Conservation (phyloP, 64 coral and sea anemone genomes). For the Montipora capricornis region DNA sequence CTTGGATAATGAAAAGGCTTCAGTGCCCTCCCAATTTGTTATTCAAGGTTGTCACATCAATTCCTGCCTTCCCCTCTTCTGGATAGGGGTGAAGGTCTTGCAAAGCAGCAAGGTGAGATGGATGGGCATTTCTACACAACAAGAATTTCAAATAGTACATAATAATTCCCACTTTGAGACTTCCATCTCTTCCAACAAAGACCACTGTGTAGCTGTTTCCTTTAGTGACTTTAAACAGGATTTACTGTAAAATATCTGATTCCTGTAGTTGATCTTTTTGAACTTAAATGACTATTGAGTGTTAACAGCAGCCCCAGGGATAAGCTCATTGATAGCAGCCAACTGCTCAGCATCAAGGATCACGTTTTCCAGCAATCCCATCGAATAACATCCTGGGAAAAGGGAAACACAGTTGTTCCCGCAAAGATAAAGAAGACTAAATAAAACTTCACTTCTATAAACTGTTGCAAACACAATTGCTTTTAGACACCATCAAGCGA, state of each 20-base stretch:
- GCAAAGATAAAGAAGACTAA: not conserved
- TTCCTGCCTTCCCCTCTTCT: not conserved
- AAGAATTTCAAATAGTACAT: constrained; percentile 47
- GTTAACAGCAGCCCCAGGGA: constrained; percentile 62
- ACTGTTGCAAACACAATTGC: too few relatives aligned
- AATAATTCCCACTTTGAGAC: constrained; percentile 13
- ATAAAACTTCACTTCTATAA: not conserved
- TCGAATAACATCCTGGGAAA: constrained; percentile 50
- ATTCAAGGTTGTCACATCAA: constrained; percentile 15
- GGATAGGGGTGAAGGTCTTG: constrained; percentile 12
- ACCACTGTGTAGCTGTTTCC: constrained; percentile 76
- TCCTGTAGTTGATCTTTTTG: constrained; percentile 59
- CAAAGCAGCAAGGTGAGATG: constrained; percentile 59
- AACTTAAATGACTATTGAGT: constrained; percentile 3
- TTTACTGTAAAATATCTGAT: constrained; percentile 58
- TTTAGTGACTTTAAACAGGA: constrained; percentile 47
- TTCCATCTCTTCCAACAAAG: constrained; percentile 13
- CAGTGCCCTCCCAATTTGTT: constrained; percentile 41
- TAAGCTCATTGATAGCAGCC: constrained; percentile 46
- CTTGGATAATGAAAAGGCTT: not conserved
- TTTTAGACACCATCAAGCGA: too few relatives aligned
- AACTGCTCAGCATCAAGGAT: constrained; percentile 32
- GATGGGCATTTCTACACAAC: constrained; percentile 16
- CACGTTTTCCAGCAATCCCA: constrained; percentile 45
- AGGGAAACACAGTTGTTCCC: constrained; percentile 8